These are phyloP conservation scores for Orchesella flavescens DNA, from an alignment of 2,888 invertebrate species.

Conservation along the genomic window DNA sequence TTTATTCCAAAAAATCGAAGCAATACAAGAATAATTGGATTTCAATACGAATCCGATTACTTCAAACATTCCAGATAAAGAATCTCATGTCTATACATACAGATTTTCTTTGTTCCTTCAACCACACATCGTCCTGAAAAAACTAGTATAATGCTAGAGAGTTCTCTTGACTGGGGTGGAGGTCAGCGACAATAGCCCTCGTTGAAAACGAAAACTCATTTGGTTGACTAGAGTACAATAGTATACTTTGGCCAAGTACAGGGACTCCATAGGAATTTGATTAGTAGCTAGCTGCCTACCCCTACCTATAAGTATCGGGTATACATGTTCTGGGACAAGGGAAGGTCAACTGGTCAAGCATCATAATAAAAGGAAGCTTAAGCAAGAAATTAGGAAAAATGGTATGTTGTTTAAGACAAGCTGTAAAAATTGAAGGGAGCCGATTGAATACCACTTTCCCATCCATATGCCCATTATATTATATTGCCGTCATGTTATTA, in stretches of 20 bases:
- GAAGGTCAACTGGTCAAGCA: constrained; percentile 63
- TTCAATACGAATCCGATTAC: no score
- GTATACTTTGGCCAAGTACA: constrained; percentile 46
- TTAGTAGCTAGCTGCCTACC: neutral
- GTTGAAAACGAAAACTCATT: neutral
- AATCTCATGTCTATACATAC: no score
- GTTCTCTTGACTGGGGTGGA: neutral
- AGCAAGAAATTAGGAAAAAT: constrained; percentile 54
- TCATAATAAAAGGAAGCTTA: constrained; percentile 60
- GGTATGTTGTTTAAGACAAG: constrained; percentile 36
- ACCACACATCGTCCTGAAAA: no score
- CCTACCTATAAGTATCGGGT: neutral
- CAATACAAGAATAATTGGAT: no score
- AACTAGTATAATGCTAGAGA: no score
- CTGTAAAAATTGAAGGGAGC: constrained; percentile 23
- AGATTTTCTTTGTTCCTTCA: no score
- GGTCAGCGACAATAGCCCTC: constrained; percentile 29
- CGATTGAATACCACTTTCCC: neutral
- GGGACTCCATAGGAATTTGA: constrained; percentile 26
- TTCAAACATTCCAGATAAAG: no score
- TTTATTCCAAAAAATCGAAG: no score
- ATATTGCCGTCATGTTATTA: neutral
- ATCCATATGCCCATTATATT: neutral
- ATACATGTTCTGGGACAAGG: constrained; percentile 53
- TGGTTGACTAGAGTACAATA: neutral